phyloP scores from a whole-genome alignment of 2,888 invertebrate species.

The Dione vanillae region DNA sequence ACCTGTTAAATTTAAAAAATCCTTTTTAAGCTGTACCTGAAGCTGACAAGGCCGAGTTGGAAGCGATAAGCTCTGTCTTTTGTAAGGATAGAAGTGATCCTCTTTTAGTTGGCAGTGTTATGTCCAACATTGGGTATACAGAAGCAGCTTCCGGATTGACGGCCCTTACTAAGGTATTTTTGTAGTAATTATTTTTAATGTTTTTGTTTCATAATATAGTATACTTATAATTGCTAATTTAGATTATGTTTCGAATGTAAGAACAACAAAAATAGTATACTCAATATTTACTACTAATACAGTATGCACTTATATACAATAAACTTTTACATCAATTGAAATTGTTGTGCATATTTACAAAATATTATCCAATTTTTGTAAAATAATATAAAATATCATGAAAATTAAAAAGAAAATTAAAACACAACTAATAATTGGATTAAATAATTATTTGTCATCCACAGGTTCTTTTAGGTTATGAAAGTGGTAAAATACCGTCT shows the following conservation, averaged over 20 bases:
- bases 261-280: too few species aligned
- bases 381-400: too few species aligned
- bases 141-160: slow-evolving; percentile 79
- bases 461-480: slow-evolving; percentile 78
- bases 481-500: slow-evolving; percentile 86
- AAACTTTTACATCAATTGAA: too few species aligned
- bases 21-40: slow-evolving; percentile 69
- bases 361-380: too few species aligned
- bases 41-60: slow-evolving; percentile 87
- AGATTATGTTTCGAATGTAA: too few species aligned
- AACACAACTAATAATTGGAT: background rate
- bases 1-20: background rate
- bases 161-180: slow-evolving; percentile 82
- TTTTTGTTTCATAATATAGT: background rate
- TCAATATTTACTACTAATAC: too few species aligned
- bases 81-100: slow-evolving; percentile 82
- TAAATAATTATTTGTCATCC: background rate
- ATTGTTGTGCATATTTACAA: too few species aligned
- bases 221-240: background rate
- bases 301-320: too few species aligned
- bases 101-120: slow-evolving; percentile 83
- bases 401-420: too few species aligned
- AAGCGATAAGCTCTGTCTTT: slow-evolving; percentile 84
- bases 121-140: slow-evolving; percentile 77
- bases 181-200: background rate